Percentiles rank a stretch among this genome's conserved stretches.
Conservation (phyloP, 2,797 vertebrate species). For the Intellagama lesueurii region DNA sequence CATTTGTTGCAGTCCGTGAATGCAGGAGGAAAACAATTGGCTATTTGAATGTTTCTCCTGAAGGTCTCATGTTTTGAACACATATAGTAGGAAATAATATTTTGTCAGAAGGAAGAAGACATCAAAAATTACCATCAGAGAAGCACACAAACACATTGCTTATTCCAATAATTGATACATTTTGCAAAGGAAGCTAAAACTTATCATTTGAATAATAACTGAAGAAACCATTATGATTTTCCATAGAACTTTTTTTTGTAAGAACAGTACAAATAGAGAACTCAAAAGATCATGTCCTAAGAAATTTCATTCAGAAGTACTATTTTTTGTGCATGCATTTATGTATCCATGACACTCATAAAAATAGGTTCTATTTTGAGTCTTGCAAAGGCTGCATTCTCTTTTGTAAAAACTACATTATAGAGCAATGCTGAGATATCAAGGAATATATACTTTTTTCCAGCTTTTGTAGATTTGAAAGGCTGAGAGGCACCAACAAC, state of each 20-base stretch:
- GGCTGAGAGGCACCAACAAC: not conserved
- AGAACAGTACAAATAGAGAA: not conserved
- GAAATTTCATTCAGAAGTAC: constrained; percentile 22
- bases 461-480: constrained; percentile 36
- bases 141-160: accelerated
- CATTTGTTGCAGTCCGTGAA: not conserved
- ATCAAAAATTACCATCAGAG: not conserved
- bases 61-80: not conserved
- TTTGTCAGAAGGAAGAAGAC: not conserved
- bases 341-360: not conserved
- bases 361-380: not conserved
- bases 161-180: constrained; percentile 17
- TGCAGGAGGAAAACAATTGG: not conserved
- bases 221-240: not conserved
- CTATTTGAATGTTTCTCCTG: not conserved
- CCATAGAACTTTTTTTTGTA: not conserved
- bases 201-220: not conserved
- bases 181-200: not conserved
- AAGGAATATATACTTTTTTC: constrained; percentile 9
- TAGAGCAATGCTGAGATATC: not conserved
- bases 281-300: not conserved
- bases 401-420: constrained; percentile 18
- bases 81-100: not conserved
- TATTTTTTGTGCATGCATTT: not conserved
- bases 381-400: constrained; percentile 10